Evolutionary conservation across 2,888 invertebrate genomes (phyloP), one percentile per base, ranked within the genome.

Genomic region (Drosophila neoperkinsi): DNA sequence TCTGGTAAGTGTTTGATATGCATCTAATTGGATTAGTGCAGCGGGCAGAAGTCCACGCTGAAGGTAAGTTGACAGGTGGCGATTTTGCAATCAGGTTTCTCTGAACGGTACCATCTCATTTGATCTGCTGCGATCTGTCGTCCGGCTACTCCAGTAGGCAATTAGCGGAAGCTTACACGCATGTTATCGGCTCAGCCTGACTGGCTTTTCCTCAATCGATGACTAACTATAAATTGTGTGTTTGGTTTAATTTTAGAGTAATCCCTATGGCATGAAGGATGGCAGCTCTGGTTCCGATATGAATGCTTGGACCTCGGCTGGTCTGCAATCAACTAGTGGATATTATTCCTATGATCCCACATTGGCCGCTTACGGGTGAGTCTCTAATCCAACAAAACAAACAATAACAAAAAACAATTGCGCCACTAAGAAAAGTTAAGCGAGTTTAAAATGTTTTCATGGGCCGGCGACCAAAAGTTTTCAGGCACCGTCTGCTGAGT

Each of bases 331-430:
- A 92, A 97, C 97, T 84, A 96, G 97, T 84, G 97, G 97, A 91
- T 98, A 97, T 95, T 97, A 98, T 95, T 97, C 97, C 84, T 98
- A 98, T 94, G 98, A 98, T 94, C 97, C 98, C 79, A 96, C 97
- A 93, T 95, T 91, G 73, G 92, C 97, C 84, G 98, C 98, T 93
- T 98, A 98, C 94, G 97, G 98, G 98, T 98, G 95, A 96, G 97
- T 96, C 66, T 74, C 63, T 61, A 77, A 55, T 59, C 59, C 51
- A 21, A 50, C n/a, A 21, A 30, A 49, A 25, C 28, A 68, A 64
- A 59, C 57, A 66, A 63, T 64, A 69, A 49, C 36, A 55, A n/a
- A 13, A 57, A 57, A 57, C 77, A 73, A 79, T 71, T 77, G 71
- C 62, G 52, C 58, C 74, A 77, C 70, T 74, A 70, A 72, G 69